These are phyloP conservation scores for Oxystoma pomonae DNA, from an alignment of 2,888 invertebrate genomes.

Conservation along the genomic window DNA sequence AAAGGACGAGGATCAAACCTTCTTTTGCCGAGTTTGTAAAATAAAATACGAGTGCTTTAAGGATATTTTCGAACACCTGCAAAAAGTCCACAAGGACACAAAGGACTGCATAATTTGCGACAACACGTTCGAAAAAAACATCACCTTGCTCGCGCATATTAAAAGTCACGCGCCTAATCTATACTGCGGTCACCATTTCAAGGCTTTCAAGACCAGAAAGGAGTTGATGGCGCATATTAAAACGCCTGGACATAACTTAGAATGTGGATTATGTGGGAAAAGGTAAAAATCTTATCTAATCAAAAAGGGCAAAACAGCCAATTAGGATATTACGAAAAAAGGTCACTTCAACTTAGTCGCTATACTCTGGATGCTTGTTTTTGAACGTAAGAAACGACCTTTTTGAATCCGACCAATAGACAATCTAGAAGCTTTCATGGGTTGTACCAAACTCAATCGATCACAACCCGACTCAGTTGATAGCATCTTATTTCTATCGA, in stretches of 20 bases:
- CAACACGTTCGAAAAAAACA: background rate
- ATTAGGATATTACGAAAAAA: too few species aligned
- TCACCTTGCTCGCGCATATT: background rate
- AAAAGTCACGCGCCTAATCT: background rate
- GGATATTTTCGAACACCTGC: background rate
- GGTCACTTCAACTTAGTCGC: too few species aligned
- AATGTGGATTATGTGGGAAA: background rate
- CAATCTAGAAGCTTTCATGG: too few species aligned
- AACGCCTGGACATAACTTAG: background rate
- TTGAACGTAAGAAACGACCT: too few species aligned
- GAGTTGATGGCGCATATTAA: background rate
- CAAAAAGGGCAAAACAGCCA: too few species aligned
- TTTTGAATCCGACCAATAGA: too few species aligned
- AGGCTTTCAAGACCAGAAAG: background rate
- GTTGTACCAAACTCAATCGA: too few species aligned
- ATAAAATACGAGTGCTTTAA: background rate
- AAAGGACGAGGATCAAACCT: background rate
- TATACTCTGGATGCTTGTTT: too few species aligned
- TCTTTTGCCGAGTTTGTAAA: background rate
- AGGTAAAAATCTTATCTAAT: too few species aligned
- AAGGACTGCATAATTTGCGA: background rate
- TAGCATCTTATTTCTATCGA: too few species aligned
- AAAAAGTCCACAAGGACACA: background rate
- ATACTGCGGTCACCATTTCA: background rate
- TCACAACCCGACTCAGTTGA: too few species aligned